Evolutionary conservation across 1,140 invertebrate genomes (phyloP).

Genomic region (Eufriesea mexicana): DNA sequence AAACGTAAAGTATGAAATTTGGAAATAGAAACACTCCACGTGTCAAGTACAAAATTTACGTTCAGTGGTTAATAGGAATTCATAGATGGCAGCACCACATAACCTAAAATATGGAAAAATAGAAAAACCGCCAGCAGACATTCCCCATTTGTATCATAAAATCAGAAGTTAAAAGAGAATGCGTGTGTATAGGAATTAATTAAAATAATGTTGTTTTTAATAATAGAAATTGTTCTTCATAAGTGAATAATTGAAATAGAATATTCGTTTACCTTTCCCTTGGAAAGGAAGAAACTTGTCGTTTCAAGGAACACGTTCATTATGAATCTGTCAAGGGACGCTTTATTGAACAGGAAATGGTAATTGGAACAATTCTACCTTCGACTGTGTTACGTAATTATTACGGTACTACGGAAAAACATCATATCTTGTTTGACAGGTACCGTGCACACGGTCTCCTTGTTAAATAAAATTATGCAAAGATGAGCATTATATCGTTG

Average conservation of each 20-base stretch:
- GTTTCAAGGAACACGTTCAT: not conserved
- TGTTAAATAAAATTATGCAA: conserved; percentile 52
- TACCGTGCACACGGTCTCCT: not conserved
- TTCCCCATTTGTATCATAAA: too few relatives aligned
- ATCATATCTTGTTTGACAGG: not conserved
- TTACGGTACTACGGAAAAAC: not conserved
- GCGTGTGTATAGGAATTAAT: too few relatives aligned
- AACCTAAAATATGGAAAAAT: too few relatives aligned
- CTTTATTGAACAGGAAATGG: not conserved
- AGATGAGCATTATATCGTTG: conserved; percentile 33
- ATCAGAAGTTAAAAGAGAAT: too few relatives aligned
- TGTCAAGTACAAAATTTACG: not conserved
- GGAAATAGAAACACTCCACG: not conserved
- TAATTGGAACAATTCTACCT: not conserved
- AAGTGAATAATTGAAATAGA: too few relatives aligned
- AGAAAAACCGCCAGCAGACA: too few relatives aligned
- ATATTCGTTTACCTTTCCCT: too few relatives aligned
- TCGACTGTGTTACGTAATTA: conserved; percentile 13
- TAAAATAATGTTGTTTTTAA: too few relatives aligned
- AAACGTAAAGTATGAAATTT: too few relatives aligned
- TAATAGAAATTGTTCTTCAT: too few relatives aligned
- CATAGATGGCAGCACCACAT: too few relatives aligned
- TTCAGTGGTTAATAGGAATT: too few relatives aligned
- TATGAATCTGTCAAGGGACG: not conserved
- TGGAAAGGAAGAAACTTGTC: not conserved